Evolutionary conservation across 1,140 invertebrate species (phyloP).

Genomic region (Holotrichia oblita): DNA sequence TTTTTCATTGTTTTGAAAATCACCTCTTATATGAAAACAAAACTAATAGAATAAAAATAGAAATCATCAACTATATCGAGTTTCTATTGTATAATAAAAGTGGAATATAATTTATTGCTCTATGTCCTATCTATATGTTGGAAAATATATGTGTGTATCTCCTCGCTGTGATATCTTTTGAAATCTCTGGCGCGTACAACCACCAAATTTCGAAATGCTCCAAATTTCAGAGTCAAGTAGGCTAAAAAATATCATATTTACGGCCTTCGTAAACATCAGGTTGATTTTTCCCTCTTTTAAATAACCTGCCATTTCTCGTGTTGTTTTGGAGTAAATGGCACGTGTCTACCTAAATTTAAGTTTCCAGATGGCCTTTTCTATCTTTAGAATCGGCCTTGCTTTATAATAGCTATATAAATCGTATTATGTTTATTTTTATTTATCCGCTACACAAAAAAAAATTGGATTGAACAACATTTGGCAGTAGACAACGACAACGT

Average conservation of each 20-base stretch:
- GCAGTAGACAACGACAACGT: constrained; percentile 13
- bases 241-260: background rate
- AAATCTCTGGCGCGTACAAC: constrained; percentile 17
- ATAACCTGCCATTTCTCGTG: background rate
- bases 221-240: constrained; percentile 1
- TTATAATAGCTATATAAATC: background rate
- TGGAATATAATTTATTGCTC: too few relatives aligned
- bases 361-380: constrained; percentile 26
- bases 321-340: constrained; percentile 22
- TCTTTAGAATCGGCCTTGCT: constrained; percentile 21
- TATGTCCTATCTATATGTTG: too few relatives aligned
- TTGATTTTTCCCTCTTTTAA: background rate
- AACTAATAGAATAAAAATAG: too few relatives aligned
- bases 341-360: constrained; percentile 22
- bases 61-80: too few relatives aligned
- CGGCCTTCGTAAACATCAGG: background rate
- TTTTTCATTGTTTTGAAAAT: too few relatives aligned
- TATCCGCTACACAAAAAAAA: background rate
- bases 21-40: too few relatives aligned
- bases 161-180: background rate
- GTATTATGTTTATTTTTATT: constrained; percentile 27
- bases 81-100: too few relatives aligned
- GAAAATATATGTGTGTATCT: too few relatives aligned
- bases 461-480: constrained; percentile 7
- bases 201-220: constrained; percentile 7